These are phyloP conservation scores for Galaxea fascicularis DNA, from an alignment of 92 coral and sea anemone species.

Conservation along the genomic window DNA sequence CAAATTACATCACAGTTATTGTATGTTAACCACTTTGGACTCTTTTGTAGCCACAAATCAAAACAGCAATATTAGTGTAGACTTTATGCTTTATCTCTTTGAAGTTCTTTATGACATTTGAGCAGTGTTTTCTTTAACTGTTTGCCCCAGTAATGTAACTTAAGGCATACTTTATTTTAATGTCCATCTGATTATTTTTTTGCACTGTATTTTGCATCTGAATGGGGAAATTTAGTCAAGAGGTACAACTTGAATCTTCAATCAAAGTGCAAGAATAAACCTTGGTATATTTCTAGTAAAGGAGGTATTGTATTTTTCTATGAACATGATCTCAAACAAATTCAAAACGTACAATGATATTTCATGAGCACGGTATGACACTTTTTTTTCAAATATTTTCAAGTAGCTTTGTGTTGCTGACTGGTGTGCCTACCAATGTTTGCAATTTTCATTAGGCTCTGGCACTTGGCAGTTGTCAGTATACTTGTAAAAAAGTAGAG, in stretches of 20 bases:
- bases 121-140: no score
- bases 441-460: neutral
- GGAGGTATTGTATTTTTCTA: conserved; percentile 44
- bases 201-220: no score
- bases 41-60: no score
- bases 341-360: neutral
- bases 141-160: no score
- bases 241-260: neutral
- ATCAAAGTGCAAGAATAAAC: neutral
- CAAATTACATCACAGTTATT: no score
- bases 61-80: no score
- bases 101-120: no score
- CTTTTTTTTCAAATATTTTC: neutral
- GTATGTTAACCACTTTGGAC: no score
- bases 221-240: neutral
- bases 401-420: neutral
- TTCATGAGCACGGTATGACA: neutral
- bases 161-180: no score
- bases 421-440: neutral
- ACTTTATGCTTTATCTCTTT: no score
- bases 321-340: neutral
- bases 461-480: neutral
- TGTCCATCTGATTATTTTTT: no score
- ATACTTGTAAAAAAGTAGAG: no score
- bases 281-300: conserved; percentile 27